Percentiles rank a stretch among this genome's conserved stretches.
phyloP scores from a whole-genome alignment of 1,140 invertebrate species.

The Uloborus diversus region DNA sequence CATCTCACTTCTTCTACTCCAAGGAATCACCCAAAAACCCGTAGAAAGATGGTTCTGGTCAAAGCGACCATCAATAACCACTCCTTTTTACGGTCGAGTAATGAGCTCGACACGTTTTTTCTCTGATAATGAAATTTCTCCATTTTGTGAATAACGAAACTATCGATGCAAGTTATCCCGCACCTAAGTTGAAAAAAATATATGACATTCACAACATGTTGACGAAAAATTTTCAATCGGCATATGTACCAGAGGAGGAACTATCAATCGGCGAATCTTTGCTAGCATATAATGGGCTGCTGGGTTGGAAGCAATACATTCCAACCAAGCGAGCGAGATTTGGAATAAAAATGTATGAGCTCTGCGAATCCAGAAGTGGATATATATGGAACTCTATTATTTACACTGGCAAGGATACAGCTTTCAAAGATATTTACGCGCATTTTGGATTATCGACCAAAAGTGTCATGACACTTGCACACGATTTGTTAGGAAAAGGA shows the following conservation, averaged over 20 bases:
- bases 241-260: not conserved
- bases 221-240: not conserved
- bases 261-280: not conserved
- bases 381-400: not conserved
- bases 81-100: not conserved
- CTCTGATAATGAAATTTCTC: not conserved
- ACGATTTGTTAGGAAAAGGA: not conserved
- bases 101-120: not conserved
- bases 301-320: not conserved
- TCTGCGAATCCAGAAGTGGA: not conserved
- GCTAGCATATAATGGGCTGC: not conserved
- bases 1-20: not conserved
- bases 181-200: not conserved
- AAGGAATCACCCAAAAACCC: not conserved
- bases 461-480: not conserved
- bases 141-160: not conserved
- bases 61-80: not conserved
- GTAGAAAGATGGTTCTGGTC: not conserved
- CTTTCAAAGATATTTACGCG: not conserved
- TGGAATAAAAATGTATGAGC: not conserved
- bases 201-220: not conserved
- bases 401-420: not conserved
- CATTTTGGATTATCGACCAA: not conserved
- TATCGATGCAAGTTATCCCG: not conserved
- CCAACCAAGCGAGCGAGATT: not conserved